Conservation (phyloP, 2,888 invertebrate genomes). For the Ornithoptera priamus region DNA sequence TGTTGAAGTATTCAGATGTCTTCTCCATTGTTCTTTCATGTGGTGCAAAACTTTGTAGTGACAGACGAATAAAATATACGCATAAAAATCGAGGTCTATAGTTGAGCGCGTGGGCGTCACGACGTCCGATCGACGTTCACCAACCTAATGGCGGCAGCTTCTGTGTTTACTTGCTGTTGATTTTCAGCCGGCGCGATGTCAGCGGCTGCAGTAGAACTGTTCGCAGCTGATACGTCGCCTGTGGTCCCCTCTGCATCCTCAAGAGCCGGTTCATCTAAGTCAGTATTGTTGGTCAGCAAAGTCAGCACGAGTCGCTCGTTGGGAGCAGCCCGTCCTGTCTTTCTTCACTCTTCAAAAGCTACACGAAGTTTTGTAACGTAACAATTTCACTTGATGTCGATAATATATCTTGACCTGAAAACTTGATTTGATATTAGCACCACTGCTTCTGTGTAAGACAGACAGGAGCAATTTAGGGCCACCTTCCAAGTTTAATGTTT, state of each 20-base stretch:
- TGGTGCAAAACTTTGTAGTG: slow-evolving; percentile 80
- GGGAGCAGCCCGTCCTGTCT: slow-evolving; percentile 68
- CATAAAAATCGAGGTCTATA: slow-evolving; percentile 61
- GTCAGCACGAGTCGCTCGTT: slow-evolving; percentile 70
- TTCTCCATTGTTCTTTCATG: slow-evolving; percentile 15
- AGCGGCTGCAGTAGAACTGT: slow-evolving; percentile 48
- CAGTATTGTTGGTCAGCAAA: slow-evolving; percentile 59
- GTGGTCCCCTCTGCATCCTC: slow-evolving; percentile 54
- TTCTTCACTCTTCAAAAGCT: slow-evolving; percentile 43
- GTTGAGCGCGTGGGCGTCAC: slow-evolving; percentile 67
- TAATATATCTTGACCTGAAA: slow-evolving; percentile 73
- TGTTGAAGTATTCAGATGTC: slow-evolving; percentile 3
- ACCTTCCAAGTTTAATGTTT: slow-evolving; percentile 46
- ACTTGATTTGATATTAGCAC: slow-evolving; percentile 78
- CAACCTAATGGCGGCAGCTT: slow-evolving; percentile 76
- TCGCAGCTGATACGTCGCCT: slow-evolving; percentile 51
- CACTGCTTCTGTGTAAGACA: slow-evolving; percentile 54
- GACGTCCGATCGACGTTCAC: slow-evolving; percentile 71
- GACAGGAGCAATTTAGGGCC: slow-evolving; percentile 48
- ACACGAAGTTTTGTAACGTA: slow-evolving; percentile 38
- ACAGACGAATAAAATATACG: slow-evolving; percentile 52
- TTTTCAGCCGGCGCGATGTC: slow-evolving; percentile 56
- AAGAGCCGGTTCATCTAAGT: slow-evolving; percentile 70
- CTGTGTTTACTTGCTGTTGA: slow-evolving; percentile 65
- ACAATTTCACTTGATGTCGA: slow-evolving; percentile 51